Conservation (phyloP, 2,797 vertebrate species). For the Spea hammondii region DNA sequence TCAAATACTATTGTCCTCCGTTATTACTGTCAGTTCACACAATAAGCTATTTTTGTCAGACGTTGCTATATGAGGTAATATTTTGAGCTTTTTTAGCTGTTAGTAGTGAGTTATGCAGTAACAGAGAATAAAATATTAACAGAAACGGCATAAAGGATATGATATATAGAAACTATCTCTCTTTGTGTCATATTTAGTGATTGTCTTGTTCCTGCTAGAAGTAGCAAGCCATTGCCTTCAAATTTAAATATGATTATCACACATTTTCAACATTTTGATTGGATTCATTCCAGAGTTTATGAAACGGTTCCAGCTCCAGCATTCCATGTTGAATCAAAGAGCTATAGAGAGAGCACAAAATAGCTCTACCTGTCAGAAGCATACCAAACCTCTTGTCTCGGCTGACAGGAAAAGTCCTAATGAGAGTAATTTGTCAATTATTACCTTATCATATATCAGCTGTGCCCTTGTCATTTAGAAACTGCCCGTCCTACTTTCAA, state of each 20-base stretch:
- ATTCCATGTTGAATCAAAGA: slow-evolving; percentile 6
- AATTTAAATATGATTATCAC: neutral
- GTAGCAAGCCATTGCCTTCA: neutral
- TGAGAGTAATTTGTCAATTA: slow-evolving; percentile 48
- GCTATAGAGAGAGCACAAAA: neutral
- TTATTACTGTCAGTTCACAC: too few species aligned
- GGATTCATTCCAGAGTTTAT: neutral
- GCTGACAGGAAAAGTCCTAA: slow-evolving; percentile 44
- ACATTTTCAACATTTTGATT: neutral
- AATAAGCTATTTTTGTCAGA: too few species aligned
- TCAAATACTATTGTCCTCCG: too few species aligned
- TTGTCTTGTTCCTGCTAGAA: too few species aligned
- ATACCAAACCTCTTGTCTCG: slow-evolving; percentile 20
- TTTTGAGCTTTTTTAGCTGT: too few species aligned
- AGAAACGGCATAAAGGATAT: too few species aligned
- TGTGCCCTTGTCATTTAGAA: slow-evolving; percentile 12
- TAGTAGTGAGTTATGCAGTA: too few species aligned
- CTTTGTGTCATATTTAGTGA: too few species aligned
- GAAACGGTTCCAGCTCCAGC: slow-evolving; percentile 12
- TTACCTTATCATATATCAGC: slow-evolving; percentile 47
- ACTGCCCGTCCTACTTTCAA: neutral
- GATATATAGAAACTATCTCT: too few species aligned
- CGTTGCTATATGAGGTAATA: too few species aligned
- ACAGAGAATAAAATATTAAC: too few species aligned
- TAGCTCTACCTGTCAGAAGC: slow-evolving; percentile 12